Evolutionary conservation across 2,888 invertebrate species (phyloP).

Genomic region (Temnothorax unifasciatus): DNA sequence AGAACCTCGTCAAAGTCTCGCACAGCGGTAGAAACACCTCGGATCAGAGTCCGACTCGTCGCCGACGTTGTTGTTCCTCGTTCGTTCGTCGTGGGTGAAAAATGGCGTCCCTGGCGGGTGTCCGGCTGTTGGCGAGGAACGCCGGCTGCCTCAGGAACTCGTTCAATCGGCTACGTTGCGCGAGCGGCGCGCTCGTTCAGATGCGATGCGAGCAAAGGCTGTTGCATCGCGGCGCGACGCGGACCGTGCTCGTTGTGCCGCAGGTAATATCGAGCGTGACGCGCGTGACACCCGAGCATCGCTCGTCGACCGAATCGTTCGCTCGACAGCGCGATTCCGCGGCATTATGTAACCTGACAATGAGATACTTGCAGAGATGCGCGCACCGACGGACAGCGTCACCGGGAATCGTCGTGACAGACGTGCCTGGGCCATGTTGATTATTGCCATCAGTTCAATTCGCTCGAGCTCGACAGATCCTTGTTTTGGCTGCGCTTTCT

Average conservation of each 20-base stretch:
- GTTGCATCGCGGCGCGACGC: slow-evolving; percentile 73
- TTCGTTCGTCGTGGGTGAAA: slow-evolving; percentile 56
- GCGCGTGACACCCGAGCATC: not conserved
- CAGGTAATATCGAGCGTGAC: slow-evolving; percentile 75
- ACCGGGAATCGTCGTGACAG: not conserved
- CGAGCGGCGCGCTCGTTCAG: slow-evolving; percentile 42
- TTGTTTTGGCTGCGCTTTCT: not conserved
- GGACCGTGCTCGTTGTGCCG: slow-evolving; percentile 62
- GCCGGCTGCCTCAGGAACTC: slow-evolving; percentile 78
- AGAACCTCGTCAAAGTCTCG: not conserved
- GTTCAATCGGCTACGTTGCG: slow-evolving; percentile 62
- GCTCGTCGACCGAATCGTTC: not conserved
- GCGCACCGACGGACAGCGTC: not conserved
- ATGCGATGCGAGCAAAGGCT: slow-evolving; percentile 57
- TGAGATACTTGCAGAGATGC: not conserved
- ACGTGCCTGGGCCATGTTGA: not conserved
- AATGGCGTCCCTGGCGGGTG: slow-evolving; percentile 83
- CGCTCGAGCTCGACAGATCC: not conserved
- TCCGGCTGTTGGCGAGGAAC: slow-evolving; percentile 80
- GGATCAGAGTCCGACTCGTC: slow-evolving; percentile 2
- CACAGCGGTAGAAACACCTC: not conserved
- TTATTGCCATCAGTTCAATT: not conserved
- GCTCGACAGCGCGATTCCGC: slow-evolving; percentile 37
- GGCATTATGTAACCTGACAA: slow-evolving; percentile 77
- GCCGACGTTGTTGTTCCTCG: slow-evolving; percentile 5